Conservation (phyloP, 1,140 invertebrate species). For the Hestina assimilis region DNA sequence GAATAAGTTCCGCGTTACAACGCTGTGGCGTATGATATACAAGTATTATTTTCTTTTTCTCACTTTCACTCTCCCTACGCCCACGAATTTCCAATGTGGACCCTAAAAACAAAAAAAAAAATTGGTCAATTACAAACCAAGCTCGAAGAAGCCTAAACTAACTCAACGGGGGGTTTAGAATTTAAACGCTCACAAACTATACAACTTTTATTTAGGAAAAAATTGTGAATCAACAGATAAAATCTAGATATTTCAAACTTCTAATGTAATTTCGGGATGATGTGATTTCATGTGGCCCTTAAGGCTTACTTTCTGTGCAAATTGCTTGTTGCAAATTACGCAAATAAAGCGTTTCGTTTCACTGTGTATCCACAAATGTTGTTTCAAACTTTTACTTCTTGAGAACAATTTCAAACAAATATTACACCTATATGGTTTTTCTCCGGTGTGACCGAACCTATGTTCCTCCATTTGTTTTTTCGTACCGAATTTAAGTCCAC, state of each 20-base stretch:
- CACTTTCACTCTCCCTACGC: slow-evolving; percentile 51
- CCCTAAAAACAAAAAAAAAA: slow-evolving; percentile 74
- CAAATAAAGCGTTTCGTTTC: slow-evolving; percentile 64
- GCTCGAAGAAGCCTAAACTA: slow-evolving; percentile 24
- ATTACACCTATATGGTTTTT: slow-evolving; percentile 54
- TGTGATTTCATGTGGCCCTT: slow-evolving; percentile 58
- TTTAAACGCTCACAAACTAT: slow-evolving; percentile 11
- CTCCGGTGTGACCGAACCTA: slow-evolving; percentile 51
- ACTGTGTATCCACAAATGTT: slow-evolving; percentile 75
- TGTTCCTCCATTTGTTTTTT: slow-evolving; percentile 54
- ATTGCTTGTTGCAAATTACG: slow-evolving; percentile 76
- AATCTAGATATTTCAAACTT: slow-evolving; percentile 22
- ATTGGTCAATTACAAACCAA: slow-evolving; percentile 59
- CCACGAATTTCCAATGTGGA: slow-evolving; percentile 59
- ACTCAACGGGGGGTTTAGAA: slow-evolving; percentile 7
- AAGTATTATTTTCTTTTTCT: slow-evolving; percentile 66
- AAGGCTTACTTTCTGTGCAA: slow-evolving; percentile 69
- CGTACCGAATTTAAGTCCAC: slow-evolving; percentile 50
- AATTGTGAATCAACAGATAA: background rate
- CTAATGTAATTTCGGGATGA: slow-evolving; percentile 45
- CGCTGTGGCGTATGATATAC: slow-evolving; percentile 66
- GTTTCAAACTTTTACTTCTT: slow-evolving; percentile 73
- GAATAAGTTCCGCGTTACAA: slow-evolving; percentile 65
- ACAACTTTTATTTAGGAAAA: slow-evolving; percentile 22
- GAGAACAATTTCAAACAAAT: slow-evolving; percentile 73